Percentiles rank a stretch among this genome's conserved stretches.
phyloP scores from a whole-genome alignment of 2,888 invertebrate species.

The Onchidella celtica region DNA sequence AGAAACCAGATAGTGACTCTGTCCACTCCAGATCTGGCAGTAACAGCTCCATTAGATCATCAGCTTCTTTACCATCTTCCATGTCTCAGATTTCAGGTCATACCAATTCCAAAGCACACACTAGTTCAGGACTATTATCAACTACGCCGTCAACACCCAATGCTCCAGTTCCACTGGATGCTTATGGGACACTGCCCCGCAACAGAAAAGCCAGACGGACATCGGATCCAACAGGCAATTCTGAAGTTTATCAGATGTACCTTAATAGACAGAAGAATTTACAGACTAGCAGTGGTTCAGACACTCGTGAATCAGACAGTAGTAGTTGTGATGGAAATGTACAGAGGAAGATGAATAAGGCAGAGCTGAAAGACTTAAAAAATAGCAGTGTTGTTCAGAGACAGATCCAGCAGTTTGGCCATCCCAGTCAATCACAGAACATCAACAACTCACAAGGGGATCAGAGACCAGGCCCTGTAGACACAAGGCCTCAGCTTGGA shows the following conservation, averaged over 20 bases:
- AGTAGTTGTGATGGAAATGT: constrained; percentile 41
- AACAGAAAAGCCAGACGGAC: constrained; percentile 59
- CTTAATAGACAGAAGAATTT: constrained; percentile 64
- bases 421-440: constrained; percentile 9
- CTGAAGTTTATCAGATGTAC: constrained; percentile 68
- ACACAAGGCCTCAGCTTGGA: constrained; percentile 16
- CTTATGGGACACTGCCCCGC: constrained; percentile 69
- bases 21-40: constrained; percentile 45
- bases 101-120: constrained; percentile 40
- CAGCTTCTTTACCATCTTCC: constrained; percentile 27
- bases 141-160: background rate
- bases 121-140: constrained; percentile 4
- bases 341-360: constrained; percentile 56
- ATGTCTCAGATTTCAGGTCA: constrained; percentile 34
- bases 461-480: background rate
- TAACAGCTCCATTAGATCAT: constrained; percentile 40
- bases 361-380: constrained; percentile 62
- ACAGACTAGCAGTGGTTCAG: constrained; percentile 46
- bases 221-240: constrained; percentile 60
- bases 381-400: constrained; percentile 57
- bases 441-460: background rate
- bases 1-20: constrained; percentile 33
- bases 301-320: constrained; percentile 39
- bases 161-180: constrained; percentile 56
- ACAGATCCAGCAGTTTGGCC: constrained; percentile 49